Conservation (phyloP, 2,797 vertebrate species). For the Phalanger gymnotis region DNA sequence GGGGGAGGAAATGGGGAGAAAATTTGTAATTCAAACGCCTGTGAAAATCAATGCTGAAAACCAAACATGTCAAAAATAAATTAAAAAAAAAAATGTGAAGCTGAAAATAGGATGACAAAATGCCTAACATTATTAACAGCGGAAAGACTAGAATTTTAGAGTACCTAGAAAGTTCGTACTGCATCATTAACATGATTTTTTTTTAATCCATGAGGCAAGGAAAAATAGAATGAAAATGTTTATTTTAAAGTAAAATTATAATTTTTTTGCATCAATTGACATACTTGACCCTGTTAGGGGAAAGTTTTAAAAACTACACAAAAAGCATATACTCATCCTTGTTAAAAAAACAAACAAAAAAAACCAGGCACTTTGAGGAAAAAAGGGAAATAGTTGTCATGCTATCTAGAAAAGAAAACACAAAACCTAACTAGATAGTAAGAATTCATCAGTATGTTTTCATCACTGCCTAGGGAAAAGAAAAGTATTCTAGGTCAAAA, state of each 20-base stretch:
- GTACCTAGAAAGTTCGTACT: background rate
- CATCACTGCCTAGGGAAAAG: background rate
- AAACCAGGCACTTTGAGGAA: background rate
- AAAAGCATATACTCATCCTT: background rate
- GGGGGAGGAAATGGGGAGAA: no score
- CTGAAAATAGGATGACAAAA: conserved; percentile 51
- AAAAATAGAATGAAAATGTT: no score
- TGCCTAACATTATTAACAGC: conserved; percentile 19
- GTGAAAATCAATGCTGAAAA: no score
- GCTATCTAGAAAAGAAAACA: background rate
- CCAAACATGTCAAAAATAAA: no score
- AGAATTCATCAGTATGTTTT: background rate
- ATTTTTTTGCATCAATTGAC: background rate
- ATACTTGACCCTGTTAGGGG: background rate
- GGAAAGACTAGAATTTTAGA: conserved; percentile 36
- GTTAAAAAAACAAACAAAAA: no score
- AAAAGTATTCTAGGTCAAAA: background rate
- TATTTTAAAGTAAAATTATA: no score
- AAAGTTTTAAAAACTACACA: background rate
- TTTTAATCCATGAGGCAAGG: background rate
- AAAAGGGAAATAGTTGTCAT: background rate
- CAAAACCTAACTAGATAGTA: background rate
- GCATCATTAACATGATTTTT: background rate
- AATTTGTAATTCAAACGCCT: no score
- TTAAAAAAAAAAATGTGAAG: no score